Base-by-base conservation (phyloP, 2,797 vertebrate genomes). In the Perodicticus potto region DNA sequence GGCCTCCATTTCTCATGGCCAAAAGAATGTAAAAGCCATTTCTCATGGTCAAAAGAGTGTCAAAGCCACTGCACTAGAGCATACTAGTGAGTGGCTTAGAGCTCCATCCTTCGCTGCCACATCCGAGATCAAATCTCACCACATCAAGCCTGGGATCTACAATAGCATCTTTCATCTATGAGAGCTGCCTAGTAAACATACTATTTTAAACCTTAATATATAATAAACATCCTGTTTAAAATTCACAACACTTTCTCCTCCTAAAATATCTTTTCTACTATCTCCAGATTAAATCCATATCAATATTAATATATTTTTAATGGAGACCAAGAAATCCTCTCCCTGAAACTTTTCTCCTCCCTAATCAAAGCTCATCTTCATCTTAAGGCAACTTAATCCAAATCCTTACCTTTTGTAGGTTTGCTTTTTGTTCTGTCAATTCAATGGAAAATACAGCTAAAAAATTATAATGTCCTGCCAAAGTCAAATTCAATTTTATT, bases 171-270 rank as follows among this genome's bases (percentile, higher is more conserved):
- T 83, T 93, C 45, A 45, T 84, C 57, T 89, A 55, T 72, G 7
- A 94, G 83, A 34, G 59, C 29, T 89, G 34, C 29, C 94, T 4
- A 80, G 85, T 76, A 78, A 94, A 85, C 43, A 78, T 9, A 57
- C 27, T 32, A 37, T 88, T 80, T 94, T 85, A 91, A 91, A 49
- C 32, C 37, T 80, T 76, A 91, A 49, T 19, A 69, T 53, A 78
- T 4, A 74, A 89, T 40, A 96, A 94, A 97, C 67, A 92, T 86
- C 74, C 90, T 93, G 74, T 72, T 91, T 86, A 67, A 93, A 94
- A 65, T 73, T 74, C 29, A 82, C 82, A 95, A 84, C 32, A 83
- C 17, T 89, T 94, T 83, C 34, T 93, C 74, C 8, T 72, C 53
- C 20, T 59, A 92, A 89, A 82, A 72, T 65, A 45, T 40, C 32